These are phyloP conservation scores for Turnix velox DNA, from an alignment of 2,113 vertebrate species.

Conservation along the genomic window DNA sequence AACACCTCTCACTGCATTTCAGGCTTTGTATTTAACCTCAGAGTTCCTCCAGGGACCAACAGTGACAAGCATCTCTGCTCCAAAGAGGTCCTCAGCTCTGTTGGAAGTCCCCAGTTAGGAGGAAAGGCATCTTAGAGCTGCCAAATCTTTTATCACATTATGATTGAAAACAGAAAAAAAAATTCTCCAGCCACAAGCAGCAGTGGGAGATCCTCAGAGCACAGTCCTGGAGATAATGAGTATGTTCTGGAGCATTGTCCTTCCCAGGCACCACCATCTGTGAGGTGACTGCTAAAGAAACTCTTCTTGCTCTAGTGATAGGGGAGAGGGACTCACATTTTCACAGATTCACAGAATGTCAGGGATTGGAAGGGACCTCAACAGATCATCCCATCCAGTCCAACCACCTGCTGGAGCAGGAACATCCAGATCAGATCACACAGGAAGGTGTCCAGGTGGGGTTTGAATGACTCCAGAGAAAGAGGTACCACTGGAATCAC, in stretches of 20 bases:
- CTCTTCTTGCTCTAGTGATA: not conserved
- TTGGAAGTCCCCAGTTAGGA: accelerated
- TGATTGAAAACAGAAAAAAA: not conserved
- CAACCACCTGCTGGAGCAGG: no score
- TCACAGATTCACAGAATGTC: no score
- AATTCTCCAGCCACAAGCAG: not conserved
- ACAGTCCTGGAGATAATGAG: slow-evolving; percentile 36
- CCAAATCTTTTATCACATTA: not conserved
- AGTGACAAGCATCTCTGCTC: accelerated
- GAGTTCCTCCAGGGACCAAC: accelerated
- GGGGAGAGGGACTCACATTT: not conserved
- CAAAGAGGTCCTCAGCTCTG: not conserved
- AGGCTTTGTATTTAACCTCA: not conserved
- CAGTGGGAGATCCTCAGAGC: not conserved
- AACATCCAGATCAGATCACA: no score
- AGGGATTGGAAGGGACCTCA: no score
- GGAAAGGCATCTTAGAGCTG: not conserved
- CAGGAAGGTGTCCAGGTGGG: no score
- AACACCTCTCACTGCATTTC: not conserved
- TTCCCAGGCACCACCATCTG: not conserved
- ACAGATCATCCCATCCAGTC: no score
- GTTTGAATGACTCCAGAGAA: no score
- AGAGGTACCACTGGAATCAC: no score
- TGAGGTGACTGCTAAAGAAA: slow-evolving; percentile 3
- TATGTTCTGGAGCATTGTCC: slow-evolving; percentile 50